phyloP scores from a whole-genome alignment of 2,888 invertebrate genomes.

The Orchestes rusci region DNA sequence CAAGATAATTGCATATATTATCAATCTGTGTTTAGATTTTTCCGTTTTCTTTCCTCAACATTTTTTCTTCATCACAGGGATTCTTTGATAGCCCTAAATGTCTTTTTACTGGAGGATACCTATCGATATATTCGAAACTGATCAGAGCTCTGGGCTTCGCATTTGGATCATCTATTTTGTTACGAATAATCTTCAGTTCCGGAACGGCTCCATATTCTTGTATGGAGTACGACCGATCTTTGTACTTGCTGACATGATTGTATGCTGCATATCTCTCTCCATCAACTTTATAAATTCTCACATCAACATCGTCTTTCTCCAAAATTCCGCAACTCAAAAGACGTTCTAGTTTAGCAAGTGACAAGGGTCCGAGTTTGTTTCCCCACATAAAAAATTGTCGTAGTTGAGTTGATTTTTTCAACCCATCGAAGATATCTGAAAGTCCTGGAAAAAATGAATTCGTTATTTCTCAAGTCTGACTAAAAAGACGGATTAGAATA shows the following conservation, averaged over 20 bases:
- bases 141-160: conserved; percentile 33
- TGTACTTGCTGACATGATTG: conserved; percentile 45
- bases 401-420: conserved; percentile 49
- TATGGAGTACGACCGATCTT: conserved; percentile 51
- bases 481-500: no score
- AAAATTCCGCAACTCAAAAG: conserved; percentile 42
- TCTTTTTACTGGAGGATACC: conserved; percentile 33
- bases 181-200: conserved; percentile 37
- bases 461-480: no score
- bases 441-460: conserved; percentile 32
- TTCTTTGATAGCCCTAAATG: not conserved
- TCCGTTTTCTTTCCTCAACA: no score
- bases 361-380: conserved; percentile 37
- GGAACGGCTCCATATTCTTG: conserved; percentile 43
- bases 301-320: conserved; percentile 43
- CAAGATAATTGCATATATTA: no score
- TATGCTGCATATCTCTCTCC: conserved; percentile 39
- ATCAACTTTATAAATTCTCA: conserved; percentile 43
- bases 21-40: no score
- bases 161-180: conserved; percentile 30
- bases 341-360: conserved; percentile 39
- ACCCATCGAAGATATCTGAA: conserved; percentile 48
- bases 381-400: conserved; percentile 44
- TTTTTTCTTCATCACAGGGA: no score
- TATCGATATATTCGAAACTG: conserved; percentile 34